Percentiles rank a stretch among this genome's conserved stretches.
These are phyloP conservation scores for Mus spretus DNA, from an alignment of 2,797 vertebrate genomes.

Conservation along the genomic window DNA sequence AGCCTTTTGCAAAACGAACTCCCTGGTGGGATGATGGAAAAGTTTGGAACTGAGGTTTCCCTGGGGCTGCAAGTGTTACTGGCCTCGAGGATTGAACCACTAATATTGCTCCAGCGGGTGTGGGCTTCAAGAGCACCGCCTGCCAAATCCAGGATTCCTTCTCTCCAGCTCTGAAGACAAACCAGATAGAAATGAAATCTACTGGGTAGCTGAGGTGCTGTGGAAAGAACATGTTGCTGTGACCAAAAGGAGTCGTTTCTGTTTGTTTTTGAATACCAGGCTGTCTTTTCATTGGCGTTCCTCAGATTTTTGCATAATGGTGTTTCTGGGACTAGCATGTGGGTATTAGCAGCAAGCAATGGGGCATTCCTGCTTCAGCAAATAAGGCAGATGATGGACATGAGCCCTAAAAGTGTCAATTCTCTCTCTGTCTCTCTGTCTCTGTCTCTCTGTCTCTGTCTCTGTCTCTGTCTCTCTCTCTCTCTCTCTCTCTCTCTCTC, in stretches of 20 bases:
- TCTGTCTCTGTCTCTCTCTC: not conserved
- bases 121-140: constrained; percentile 64
- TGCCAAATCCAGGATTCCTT: constrained; percentile 76
- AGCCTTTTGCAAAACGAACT: constrained; percentile 77
- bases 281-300: constrained; percentile 39
- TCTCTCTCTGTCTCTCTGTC: not conserved
- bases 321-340: constrained; percentile 50
- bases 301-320: constrained; percentile 65
- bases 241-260: constrained; percentile 62
- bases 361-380: constrained; percentile 15
- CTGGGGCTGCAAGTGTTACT: constrained; percentile 82
- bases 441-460: not conserved
- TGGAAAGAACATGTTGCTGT: constrained; percentile 63
- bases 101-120: constrained; percentile 54
- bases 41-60: constrained; percentile 82
- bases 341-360: constrained; percentile 9
- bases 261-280: constrained; percentile 69
- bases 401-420: not conserved
- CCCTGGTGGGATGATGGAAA: constrained; percentile 79
- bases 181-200: constrained; percentile 78
- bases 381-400: constrained; percentile 6
- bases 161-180: constrained; percentile 79
- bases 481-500: not conserved
- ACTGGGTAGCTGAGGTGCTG: constrained; percentile 46
- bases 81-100: constrained; percentile 80